phyloP scores from a whole-genome alignment of 2,113 vertebrate species.

The Neodontobutis hainanensis region DNA sequence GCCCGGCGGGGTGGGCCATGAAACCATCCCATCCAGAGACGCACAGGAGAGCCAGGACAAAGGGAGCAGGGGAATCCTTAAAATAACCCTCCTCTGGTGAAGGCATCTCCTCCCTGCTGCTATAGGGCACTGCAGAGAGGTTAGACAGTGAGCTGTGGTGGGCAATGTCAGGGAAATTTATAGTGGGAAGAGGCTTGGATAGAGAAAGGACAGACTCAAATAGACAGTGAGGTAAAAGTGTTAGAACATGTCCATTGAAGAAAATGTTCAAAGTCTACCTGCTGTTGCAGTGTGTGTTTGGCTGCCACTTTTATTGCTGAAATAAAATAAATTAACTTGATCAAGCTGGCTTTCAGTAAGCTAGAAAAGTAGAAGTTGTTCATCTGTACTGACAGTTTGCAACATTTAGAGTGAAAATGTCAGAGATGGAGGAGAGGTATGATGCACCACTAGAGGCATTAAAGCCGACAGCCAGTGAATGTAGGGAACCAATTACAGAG shows the following conservation, averaged over 20 bases:
- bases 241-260: slow-evolving; percentile 14
- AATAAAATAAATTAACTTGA: slow-evolving; percentile 7
- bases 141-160: slow-evolving; percentile 36
- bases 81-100: slow-evolving; percentile 70
- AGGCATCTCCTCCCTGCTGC: slow-evolving; percentile 68
- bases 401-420: slow-evolving; percentile 24
- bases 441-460: slow-evolving; percentile 19
- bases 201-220: slow-evolving; percentile 27
- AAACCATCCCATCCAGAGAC: slow-evolving; percentile 61
- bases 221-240: slow-evolving; percentile 33
- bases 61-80: slow-evolving; percentile 63
- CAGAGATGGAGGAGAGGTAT: slow-evolving; percentile 13
- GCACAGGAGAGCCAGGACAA: slow-evolving; percentile 61
- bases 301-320: neutral
- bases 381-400: neutral
- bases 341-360: neutral
- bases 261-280: slow-evolving; percentile 17
- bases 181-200: slow-evolving; percentile 25
- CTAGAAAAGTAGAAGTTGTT: neutral
- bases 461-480: slow-evolving; percentile 18
- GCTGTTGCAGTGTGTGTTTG: slow-evolving; percentile 1
- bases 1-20: slow-evolving; percentile 65
- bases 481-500: slow-evolving; percentile 25
- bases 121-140: slow-evolving; percentile 33
- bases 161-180: slow-evolving; percentile 49